Conservation (phyloP, 2,888 invertebrate species). For the Drosophila prolongata region DNA sequence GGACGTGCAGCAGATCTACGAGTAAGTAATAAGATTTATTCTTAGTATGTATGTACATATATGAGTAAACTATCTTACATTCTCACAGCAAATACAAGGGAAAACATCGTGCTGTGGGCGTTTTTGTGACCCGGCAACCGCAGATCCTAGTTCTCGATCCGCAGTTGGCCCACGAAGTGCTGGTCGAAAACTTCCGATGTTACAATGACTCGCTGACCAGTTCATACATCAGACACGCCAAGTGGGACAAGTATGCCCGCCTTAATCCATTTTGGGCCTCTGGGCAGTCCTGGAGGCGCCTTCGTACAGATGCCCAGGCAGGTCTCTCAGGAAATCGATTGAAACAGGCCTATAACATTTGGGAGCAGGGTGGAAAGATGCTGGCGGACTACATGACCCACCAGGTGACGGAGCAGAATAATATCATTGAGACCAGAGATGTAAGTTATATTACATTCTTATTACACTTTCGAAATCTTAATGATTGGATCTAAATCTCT, state of each 20-base stretch:
- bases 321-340: conserved; percentile 84
- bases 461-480: no score
- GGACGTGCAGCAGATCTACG: conserved; percentile 83
- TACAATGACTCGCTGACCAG: conserved; percentile 79
- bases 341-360: conserved; percentile 66
- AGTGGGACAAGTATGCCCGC: conserved; percentile 84
- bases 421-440: conserved; percentile 68
- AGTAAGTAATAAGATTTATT: conserved; percentile 63
- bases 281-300: conserved; percentile 85
- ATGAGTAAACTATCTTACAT: neutral
- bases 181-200: conserved; percentile 83
- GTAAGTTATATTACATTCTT: conserved; percentile 50
- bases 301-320: conserved; percentile 84
- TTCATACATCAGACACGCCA: conserved; percentile 73
- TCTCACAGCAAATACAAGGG: conserved; percentile 74
- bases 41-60: no score
- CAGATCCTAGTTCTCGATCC: conserved; percentile 83
- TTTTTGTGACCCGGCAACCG: conserved; percentile 82
- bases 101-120: conserved; percentile 82
- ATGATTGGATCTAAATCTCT: no score
- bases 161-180: conserved; percentile 80
- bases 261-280: conserved; percentile 85
- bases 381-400: conserved; percentile 51
- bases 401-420: conserved; percentile 10
- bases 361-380: conserved; percentile 62